Conservation (phyloP, 2,113 vertebrate species). For the Beaufortia kweichowensis region DNA sequence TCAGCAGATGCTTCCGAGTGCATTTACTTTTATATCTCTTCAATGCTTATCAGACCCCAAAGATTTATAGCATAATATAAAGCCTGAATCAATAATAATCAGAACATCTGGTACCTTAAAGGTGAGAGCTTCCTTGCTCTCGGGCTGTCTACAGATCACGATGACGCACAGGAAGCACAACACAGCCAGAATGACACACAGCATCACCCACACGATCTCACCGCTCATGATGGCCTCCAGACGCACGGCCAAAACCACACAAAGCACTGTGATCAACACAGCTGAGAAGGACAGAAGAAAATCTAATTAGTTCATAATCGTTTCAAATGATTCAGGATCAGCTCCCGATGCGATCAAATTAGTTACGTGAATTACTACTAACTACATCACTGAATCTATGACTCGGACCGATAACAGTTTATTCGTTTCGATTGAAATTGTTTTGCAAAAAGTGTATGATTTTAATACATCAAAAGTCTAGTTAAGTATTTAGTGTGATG, state of each 20-base stretch:
- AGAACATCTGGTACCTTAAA: conserved; percentile 83
- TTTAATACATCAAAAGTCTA: too few species aligned
- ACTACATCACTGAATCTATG: neutral
- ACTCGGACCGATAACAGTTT: too few species aligned
- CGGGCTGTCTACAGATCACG: conserved; percentile 87
- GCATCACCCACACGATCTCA: conserved; percentile 40
- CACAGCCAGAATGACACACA: conserved; percentile 69
- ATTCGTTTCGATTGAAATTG: too few species aligned
- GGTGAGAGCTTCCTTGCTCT: conserved; percentile 80
- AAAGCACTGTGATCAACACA: conserved; percentile 75
- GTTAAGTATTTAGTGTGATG: too few species aligned
- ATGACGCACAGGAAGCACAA: conserved; percentile 68
- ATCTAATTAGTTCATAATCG: neutral
- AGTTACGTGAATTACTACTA: neutral
- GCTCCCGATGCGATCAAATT: neutral
- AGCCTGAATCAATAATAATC: neutral
- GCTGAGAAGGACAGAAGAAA: conserved; percentile 68
- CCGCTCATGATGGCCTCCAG: conserved; percentile 57
- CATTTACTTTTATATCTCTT: conserved; percentile 6
- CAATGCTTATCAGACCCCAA: neutral
- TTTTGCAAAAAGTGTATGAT: too few species aligned
- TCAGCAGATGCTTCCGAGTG: neutral
- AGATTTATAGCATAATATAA: conserved; percentile 5
- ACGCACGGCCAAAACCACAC: conserved; percentile 78
- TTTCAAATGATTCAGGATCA: neutral